Evolutionary conservation across 2,888 invertebrate species (phyloP).

Genomic region (Tribolium freemani): DNA sequence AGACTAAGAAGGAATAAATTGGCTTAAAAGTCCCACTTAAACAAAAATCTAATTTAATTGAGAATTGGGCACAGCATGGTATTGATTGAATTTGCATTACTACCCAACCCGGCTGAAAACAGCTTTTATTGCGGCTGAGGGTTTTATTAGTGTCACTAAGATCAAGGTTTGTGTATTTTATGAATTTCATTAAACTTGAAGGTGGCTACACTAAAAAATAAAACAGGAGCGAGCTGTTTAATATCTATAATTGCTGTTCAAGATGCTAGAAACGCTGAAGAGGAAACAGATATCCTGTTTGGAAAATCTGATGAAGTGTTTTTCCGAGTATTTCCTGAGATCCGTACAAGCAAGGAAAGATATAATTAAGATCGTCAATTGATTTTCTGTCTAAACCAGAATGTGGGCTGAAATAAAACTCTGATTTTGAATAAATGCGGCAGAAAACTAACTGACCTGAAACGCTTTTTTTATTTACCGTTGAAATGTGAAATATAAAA

Average conservation of each 20-base stretch:
- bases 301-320: conserved; percentile 42
- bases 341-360: conserved; percentile 42
- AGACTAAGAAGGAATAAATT: background rate
- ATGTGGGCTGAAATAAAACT: conserved; percentile 38
- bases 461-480: conserved; percentile 1
- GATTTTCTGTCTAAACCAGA: conserved; percentile 40
- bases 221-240: conserved; percentile 28
- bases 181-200: background rate
- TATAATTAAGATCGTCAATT: conserved; percentile 44
- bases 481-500: background rate
- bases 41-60: conserved; percentile 21
- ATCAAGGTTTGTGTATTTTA: conserved; percentile 12
- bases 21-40: background rate
- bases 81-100: conserved; percentile 32
- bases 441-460: conserved; percentile 25
- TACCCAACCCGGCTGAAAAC: conserved; percentile 6
- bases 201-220: conserved; percentile 13
- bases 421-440: conserved; percentile 38
- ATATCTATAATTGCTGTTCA: conserved; percentile 42
- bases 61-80: conserved; percentile 16
- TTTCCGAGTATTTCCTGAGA: conserved; percentile 41
- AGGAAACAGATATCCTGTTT: conserved; percentile 43
- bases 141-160: conserved; percentile 27
- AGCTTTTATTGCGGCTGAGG: conserved; percentile 19
- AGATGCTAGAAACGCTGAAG: conserved; percentile 32